Evolutionary conservation across 2,113 vertebrate species (phyloP).

Genomic region (Baryphthengus martii): DNA sequence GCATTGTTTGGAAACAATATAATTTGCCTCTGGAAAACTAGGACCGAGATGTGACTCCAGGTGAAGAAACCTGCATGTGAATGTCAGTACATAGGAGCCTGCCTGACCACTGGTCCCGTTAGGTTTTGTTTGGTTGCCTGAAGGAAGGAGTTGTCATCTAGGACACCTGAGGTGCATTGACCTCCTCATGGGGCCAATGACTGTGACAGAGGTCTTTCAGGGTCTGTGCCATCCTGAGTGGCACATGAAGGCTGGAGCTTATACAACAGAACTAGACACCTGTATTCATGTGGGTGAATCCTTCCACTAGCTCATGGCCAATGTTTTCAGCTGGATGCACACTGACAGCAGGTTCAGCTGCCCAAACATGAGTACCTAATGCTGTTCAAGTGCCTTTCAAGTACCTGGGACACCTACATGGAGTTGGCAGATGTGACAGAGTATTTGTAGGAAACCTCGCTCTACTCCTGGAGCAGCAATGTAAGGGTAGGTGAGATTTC

Average conservation of each 20-base stretch:
- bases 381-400: background rate
- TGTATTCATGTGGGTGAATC: background rate
- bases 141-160: background rate
- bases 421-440: background rate
- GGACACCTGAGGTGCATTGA: background rate
- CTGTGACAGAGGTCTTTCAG: background rate
- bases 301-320: background rate
- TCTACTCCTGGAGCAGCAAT: background rate
- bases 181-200: fast-evolving
- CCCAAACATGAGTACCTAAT: background rate
- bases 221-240: background rate
- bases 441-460: background rate
- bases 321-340: background rate
- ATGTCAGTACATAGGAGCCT: background rate
- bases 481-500: background rate
- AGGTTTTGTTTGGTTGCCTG: background rate
- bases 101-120: background rate
- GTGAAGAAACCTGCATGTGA: background rate
- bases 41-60: background rate
- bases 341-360: background rate
- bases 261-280: background rate
- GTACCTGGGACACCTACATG: background rate
- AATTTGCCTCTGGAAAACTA: background rate
- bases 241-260: background rate
- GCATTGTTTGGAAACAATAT: background rate